Conservation (phyloP, 1,140 invertebrate genomes). For the Hermetia illucens region DNA sequence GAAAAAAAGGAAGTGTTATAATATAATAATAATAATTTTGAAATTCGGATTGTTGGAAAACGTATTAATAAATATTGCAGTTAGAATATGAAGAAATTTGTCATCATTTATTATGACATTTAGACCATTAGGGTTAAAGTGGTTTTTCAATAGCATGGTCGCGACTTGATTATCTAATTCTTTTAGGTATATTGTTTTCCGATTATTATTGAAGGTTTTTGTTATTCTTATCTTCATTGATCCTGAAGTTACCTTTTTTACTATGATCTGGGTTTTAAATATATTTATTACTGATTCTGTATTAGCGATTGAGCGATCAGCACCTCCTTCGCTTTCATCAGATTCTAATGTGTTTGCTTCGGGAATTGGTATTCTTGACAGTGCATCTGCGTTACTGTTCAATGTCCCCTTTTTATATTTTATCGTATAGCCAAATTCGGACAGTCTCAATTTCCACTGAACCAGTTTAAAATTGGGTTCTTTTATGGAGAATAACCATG, state of each 20-base stretch:
- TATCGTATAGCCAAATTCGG: slow-evolving; percentile 22
- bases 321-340: too few relatives aligned
- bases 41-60: not conserved
- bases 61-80: too few relatives aligned
- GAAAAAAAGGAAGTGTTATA: not conserved
- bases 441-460: slow-evolving; percentile 30
- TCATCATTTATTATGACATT: not conserved
- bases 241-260: not conserved
- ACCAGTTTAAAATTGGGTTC: slow-evolving; percentile 32
- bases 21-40: not conserved
- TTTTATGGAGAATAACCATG: slow-evolving; percentile 29
- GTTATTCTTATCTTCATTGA: too few relatives aligned
- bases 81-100: too few relatives aligned
- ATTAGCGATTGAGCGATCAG: too few relatives aligned
- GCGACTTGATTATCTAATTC: not conserved
- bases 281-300: not conserved
- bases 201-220: too few relatives aligned
- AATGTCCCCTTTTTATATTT: slow-evolving; percentile 12
- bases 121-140: not conserved
- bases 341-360: too few relatives aligned
- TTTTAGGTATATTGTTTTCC: too few relatives aligned
- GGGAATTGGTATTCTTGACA: not conserved
- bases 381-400: slow-evolving; percentile 1
- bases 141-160: not conserved
- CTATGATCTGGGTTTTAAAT: not conserved